These are phyloP conservation scores for Oryctes rhinoceros DNA, from an alignment of 1,140 invertebrate genomes.

Conservation along the genomic window DNA sequence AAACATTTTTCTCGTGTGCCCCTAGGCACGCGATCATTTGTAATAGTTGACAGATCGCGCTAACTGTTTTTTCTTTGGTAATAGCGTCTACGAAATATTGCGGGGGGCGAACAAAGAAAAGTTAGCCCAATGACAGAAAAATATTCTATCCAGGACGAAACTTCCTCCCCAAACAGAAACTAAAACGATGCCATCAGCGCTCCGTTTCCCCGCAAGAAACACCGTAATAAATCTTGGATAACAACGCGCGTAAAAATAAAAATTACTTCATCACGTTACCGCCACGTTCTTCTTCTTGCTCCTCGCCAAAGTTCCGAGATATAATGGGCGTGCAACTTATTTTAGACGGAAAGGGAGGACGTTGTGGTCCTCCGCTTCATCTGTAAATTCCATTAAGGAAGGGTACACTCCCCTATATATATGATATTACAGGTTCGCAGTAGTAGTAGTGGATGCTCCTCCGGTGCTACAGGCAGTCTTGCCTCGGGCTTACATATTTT, in stretches of 20 bases:
- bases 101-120: not conserved
- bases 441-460: not conserved
- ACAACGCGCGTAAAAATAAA: constrained; percentile 15
- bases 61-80: not conserved
- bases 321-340: not conserved
- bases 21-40: not conserved
- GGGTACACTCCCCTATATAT: not conserved
- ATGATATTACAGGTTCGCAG: not conserved
- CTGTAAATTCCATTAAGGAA: constrained; percentile 3
- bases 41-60: constrained; percentile 4
- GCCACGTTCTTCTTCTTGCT: not conserved
- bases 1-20: not conserved
- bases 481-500: not conserved
- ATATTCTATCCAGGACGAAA: not conserved
- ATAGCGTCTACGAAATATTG: not conserved
- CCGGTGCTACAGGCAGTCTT: not conserved
- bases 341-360: not conserved
- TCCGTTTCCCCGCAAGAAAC: not conserved
- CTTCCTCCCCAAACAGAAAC: not conserved
- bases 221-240: constrained; percentile 22
- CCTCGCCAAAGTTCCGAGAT: not conserved
- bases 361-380: not conserved
- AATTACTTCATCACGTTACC: constrained; percentile 1
- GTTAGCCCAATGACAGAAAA: not conserved
- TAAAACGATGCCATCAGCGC: not conserved